Conservation (phyloP, 2,113 vertebrate genomes). For the Corythaeola cristata region DNA sequence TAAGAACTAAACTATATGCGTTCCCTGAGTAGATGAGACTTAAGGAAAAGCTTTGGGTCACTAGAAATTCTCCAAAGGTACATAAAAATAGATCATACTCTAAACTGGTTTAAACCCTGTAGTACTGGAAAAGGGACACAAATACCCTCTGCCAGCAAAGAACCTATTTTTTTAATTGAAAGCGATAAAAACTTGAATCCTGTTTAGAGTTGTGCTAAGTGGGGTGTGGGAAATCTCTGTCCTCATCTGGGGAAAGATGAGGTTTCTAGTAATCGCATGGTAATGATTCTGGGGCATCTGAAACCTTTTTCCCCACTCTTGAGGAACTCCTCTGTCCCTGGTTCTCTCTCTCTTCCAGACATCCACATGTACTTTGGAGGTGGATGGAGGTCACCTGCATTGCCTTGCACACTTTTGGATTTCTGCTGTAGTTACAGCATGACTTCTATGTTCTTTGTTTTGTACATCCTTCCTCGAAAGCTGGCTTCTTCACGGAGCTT, state of each 20-base stretch:
- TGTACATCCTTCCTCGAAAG: neutral
- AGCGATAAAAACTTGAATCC: neutral
- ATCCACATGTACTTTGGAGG: rapidly evolving
- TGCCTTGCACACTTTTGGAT: neutral
- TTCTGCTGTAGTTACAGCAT: neutral
- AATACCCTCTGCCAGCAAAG: neutral
- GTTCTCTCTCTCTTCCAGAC: neutral
- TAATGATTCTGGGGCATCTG: neutral
- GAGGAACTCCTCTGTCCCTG: neutral
- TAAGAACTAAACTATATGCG: neutral
- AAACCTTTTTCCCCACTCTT: neutral
- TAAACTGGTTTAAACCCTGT: neutral
- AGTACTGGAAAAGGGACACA: neutral
- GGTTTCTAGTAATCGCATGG: neutral
- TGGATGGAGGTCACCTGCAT: neutral
- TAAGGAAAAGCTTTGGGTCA: neutral
- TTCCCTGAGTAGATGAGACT: neutral
- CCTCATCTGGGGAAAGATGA: neutral
- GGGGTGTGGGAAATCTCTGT: neutral
- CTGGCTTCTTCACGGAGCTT: neutral
- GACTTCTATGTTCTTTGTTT: neutral
- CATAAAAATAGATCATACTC: neutral
- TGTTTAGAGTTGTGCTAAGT: neutral
- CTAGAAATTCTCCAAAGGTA: neutral
- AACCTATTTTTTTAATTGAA: neutral